Base-by-base conservation (phyloP, 1,140 invertebrate genomes). In the Drosophila insularis region DNA sequence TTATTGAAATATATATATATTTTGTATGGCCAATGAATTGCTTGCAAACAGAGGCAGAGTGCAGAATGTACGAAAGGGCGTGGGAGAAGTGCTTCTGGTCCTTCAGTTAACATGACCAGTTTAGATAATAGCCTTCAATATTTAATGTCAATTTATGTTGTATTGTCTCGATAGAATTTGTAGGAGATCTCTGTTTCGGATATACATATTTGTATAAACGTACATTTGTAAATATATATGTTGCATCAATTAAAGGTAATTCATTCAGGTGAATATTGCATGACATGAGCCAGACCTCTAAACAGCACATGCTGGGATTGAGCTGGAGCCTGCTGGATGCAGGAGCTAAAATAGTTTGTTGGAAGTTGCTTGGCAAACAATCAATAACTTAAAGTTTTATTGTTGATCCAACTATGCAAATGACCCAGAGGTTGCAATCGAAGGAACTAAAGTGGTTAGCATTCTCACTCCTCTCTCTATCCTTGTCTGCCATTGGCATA, bases 231-330 rank as follows among this genome's bases (percentile, higher is more conserved):
- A 19, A 19, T 50, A 11, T 46, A 19, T 50, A 73, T 82, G 75
- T 63, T 80, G 82, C 82, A 87, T 87, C 82, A 86, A 87, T 87
- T 86, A 86, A 87, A 86, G 75, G 82, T 87, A 87, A 86, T 87
- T 89, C 84, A 82, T 87, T 89, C 84, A 80, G 68, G 69, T 87
- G 72, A 80, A 87, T 87, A 87, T 89, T 89, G 61, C 69, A 87
- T 82, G 72, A 68, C 79, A 82, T 55, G 67, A 50, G 70, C 43
- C 70, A 35, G 32, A 8, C 35, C 35, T 3, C 35, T 13, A 60
- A 14, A 32, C 27, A 37, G 35, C 35, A 37, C 10, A 37, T 37
- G 35, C 35, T 37, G 35, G 11, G 13, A 37, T 37, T 37, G 35
- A 37, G 35, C 43, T 21, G 10, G 50, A 21, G 31, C 32, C 4